Evolutionary conservation across 2,797 vertebrate genomes (phyloP), one percentile per base, ranked within the genome.

Genomic region (Mus spretus): DNA sequence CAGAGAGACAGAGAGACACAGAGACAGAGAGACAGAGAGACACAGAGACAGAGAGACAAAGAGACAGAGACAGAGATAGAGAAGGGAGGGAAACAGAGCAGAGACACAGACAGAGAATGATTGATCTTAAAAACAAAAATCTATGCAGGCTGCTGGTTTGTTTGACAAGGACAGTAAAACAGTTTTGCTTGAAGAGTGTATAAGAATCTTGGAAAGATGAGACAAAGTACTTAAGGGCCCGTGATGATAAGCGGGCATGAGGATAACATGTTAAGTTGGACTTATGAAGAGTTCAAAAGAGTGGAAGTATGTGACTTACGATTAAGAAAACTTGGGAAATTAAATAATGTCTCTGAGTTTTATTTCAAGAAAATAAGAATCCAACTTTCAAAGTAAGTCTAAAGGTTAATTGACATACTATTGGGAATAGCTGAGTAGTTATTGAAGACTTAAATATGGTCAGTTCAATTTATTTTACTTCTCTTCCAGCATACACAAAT

Each of bases 131-230:
- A 61, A 85, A 31, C 14, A 50, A 90, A 26, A 93, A 70, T 34
- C 40, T 75, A 44, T 47, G 4, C 7, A 4, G 10, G 12, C 50
- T 86, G 59, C 22, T 92, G 57, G 67, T 96, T 90, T 90, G 24
- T 72, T 90, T 84, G 82, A n/a, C 26, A 67, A 89, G 17, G 22
- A 89, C 57, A 93, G 89, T 53, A 88, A 77, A 92, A 77, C 12
- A 14, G 11, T 14, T 92, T 90, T 81, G 17, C 81, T 72, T 91
- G 24, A 95, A 89, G 86, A 3, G 6, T 90, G 24, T 20, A 77
- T 26, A 37, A 55, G 53, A 53, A 59, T 40, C 20, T 75, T 94
- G 31, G 15, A 13, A 24, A 93, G 26, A 9, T 47, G 19, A 31
- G 31, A 72, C 3, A 86, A 61, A 20, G 4, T 67, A 6, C 8